Evolutionary conservation across 2,888 invertebrate genomes (phyloP), one percentile per base, ranked within the genome.

Genomic region (Odontothrips loti): DNA sequence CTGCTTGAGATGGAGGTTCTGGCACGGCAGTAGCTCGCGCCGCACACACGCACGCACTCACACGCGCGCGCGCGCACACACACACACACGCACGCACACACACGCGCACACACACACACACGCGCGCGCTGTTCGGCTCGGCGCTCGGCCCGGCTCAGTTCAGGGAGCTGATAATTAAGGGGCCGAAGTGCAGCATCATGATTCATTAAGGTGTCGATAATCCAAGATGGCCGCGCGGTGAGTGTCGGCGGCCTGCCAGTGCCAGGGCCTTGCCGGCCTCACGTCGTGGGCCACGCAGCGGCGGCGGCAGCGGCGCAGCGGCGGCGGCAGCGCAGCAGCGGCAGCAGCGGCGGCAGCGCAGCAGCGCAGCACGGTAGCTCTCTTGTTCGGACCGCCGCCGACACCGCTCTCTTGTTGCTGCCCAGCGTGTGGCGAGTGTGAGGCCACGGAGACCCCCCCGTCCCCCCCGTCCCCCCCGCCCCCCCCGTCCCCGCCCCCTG

Each of bases 121-220:
- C 34, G 34, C 6, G 34, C 34, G 34, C 34, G 84, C 88, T n/a
- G n/a, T n/a, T n/a, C 87, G 87, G 84, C 85, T 85, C 84, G 85
- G 87, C 86, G 84, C 88, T 84, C 58, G 87, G 84, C 85, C 87
- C 87, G 51, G 82, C 81, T 47, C 79, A 79, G 81, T 90, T 90
- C 83, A 90, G 91, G 88, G 91, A 92, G 78, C 91, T 84, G 84
- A 81, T 84, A 83, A 81, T 84, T 83, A 79, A 84, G 83, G 79
- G 82, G 4, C 68, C 68, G 68, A 75, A 75, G 68, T 75, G 68
- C 68, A 75, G 68, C 68, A 75, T 75, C 68, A 75, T 75, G 68
- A 75, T 75, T 75, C 68, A 75, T 75, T 75, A 75, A 75, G 68
- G 68, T 75, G 68, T 75, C 68, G 68, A 75, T 75, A 75, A 75